A percentile compares a stretch with the other conserved stretches of the same genome.
These are phyloP conservation scores for Sesamia nonagrioides DNA, from an alignment of 1,140 invertebrate species.

Conservation along the genomic window DNA sequence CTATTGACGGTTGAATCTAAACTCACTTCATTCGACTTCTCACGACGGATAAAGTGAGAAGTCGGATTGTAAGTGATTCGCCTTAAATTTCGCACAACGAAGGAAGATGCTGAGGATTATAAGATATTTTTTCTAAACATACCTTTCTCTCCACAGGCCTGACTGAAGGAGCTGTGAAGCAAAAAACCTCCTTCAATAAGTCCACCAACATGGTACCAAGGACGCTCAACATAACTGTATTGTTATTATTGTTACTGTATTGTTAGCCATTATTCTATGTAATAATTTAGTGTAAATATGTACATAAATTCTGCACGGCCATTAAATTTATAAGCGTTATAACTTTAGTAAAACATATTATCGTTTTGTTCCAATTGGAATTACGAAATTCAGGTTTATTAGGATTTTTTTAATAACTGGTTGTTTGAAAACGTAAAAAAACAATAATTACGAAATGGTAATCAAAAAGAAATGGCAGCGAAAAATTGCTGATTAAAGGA, in stretches of 20 bases:
- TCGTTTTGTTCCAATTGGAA: not conserved
- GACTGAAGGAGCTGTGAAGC: conserved; percentile 54
- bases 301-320: conserved; percentile 31
- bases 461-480: no score
- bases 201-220: not conserved
- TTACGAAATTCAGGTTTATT: not conserved
- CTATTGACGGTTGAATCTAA: no score
- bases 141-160: conserved; percentile 46
- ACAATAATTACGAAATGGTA: no score
- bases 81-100: no score
- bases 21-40: no score
- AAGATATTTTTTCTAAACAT: not conserved
- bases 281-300: conserved; percentile 40
- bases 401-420: not conserved
- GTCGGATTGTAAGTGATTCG: no score
- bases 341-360: not conserved
- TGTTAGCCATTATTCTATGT: conserved; percentile 20
- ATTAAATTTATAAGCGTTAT: conserved; percentile 24
- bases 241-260: conserved; percentile 4
- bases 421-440: not conserved
- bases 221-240: conserved; percentile 29
- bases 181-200: conserved; percentile 35
- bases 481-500: no score
- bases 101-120: no score
- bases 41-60: no score